Conservation (phyloP, 2,113 vertebrate genomes). For the Microcebus murinus region DNA sequence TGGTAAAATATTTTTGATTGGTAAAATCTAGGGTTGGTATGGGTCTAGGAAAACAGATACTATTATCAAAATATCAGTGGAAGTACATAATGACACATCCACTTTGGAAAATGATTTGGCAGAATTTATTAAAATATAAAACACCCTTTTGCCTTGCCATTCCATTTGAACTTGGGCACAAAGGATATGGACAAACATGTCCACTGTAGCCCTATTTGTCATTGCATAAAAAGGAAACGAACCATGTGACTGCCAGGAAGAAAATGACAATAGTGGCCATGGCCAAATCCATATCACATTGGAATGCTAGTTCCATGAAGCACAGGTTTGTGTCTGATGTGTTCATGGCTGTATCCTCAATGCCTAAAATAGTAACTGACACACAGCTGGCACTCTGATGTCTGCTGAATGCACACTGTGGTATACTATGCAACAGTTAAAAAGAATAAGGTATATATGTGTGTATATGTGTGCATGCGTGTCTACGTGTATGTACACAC, state of each 20-base stretch:
- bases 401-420: background rate
- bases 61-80: background rate
- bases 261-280: background rate
- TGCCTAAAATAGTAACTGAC: background rate
- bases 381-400: background rate
- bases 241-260: background rate
- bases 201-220: background rate
- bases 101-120: conserved; percentile 1
- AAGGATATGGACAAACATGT: background rate
- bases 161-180: background rate
- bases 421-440: background rate
- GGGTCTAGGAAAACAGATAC: background rate
- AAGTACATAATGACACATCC: background rate
- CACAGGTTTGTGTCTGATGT: background rate
- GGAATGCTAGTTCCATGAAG: background rate
- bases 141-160: background rate
- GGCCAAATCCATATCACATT: background rate
- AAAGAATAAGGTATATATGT: background rate
- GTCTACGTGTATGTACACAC: background rate
- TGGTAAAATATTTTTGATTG: conserved; percentile 9
- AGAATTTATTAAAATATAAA: conserved; percentile 4
- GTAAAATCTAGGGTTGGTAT: background rate
- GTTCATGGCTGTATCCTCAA: background rate
- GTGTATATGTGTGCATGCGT: background rate
- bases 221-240: background rate